Evolutionary conservation across 1,140 invertebrate species (phyloP).

Genomic region (Zaprionus davidi): DNA sequence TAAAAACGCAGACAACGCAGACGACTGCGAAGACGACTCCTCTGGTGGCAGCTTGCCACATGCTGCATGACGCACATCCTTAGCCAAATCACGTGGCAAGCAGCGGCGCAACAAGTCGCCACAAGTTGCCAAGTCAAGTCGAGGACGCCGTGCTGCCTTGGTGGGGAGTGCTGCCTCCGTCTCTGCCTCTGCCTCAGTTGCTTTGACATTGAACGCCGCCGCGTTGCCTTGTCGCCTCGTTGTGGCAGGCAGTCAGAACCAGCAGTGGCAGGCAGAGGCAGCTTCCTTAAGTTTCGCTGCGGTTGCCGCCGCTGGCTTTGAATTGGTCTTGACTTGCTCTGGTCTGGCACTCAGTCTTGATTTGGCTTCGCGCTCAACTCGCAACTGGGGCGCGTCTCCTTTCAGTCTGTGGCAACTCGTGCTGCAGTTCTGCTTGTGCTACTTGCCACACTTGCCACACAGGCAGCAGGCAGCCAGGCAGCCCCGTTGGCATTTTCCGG

Average conservation of each 20-base stretch:
- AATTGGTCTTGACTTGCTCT: background rate
- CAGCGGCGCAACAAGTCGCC: conserved; percentile 26
- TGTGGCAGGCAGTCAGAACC: background rate
- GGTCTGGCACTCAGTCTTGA: background rate
- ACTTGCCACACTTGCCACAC: conserved; percentile 14
- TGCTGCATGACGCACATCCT: conserved; percentile 22
- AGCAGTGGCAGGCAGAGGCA: background rate
- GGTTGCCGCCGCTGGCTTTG: background rate
- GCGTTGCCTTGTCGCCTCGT: background rate
- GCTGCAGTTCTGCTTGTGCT: background rate
- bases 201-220: conserved; percentile 6
- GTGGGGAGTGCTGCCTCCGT: background rate
- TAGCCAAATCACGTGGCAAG: conserved; percentile 18
- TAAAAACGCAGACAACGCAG: conserved; percentile 44
- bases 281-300: background rate
- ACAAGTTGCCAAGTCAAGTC: conserved; percentile 39
- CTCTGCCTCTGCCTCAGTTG: conserved; percentile 4
- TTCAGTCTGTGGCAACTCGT: conserved; percentile 4
- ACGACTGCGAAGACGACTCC: background rate
- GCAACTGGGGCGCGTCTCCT: conserved; percentile 1
- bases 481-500: conserved; percentile 5
- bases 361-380: background rate
- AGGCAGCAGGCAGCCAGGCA: background rate
- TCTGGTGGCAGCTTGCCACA: conserved; percentile 10
- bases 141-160: conserved; percentile 7